These are phyloP conservation scores for Mercenaria mercenaria DNA, from an alignment of 1,140 invertebrate genomes.

Conservation along the genomic window DNA sequence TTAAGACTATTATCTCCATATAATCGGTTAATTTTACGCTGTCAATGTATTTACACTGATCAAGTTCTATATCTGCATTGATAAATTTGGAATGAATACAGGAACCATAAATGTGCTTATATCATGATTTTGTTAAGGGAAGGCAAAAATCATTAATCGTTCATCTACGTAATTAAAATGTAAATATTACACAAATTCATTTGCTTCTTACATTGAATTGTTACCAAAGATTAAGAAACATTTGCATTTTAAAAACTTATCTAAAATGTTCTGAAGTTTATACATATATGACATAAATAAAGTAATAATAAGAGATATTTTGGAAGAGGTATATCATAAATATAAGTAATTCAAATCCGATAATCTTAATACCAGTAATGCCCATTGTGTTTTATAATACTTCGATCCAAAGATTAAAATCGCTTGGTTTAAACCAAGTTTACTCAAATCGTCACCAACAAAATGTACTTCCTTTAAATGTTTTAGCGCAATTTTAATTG, in stretches of 20 bases:
- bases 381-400: not conserved
- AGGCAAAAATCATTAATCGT: not conserved
- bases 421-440: not conserved
- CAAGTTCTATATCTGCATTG: not conserved
- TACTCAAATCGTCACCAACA: not conserved
- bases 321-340: not conserved
- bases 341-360: constrained; percentile 2
- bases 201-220: no score
- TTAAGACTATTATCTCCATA: not conserved
- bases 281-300: no score
- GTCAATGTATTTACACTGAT: not conserved
- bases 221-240: no score
- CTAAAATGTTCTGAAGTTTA: no score
- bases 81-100: not conserved
- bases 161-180: not conserved
- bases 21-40: not conserved
- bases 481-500: not conserved
- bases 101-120: not conserved
- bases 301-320: not conserved
- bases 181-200: no score
- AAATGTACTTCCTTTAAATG: not conserved
- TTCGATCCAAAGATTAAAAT: not conserved
- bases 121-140: not conserved
- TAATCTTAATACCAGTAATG: constrained; percentile 3
- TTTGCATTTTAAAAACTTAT: no score